phyloP scores from a whole-genome alignment of 1,140 invertebrate genomes.

The Paracyclopina nana region DNA sequence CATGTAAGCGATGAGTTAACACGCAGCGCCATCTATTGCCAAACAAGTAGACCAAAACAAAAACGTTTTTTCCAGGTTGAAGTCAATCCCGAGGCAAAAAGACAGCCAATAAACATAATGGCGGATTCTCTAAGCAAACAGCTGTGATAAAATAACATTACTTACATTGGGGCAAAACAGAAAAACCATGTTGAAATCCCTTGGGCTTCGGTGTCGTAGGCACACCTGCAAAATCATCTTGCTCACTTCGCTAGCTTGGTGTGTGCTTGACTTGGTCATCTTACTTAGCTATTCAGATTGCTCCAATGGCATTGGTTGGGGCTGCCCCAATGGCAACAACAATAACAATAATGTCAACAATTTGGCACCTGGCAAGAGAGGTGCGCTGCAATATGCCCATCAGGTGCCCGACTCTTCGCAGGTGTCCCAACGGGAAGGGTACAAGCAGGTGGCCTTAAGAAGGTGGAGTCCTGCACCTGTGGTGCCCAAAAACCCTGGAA shows the following conservation, averaged over 20 bases:
- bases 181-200: too few relatives aligned
- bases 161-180: too few relatives aligned
- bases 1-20: too few relatives aligned
- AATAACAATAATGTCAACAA: conserved; percentile 1
- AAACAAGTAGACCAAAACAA: too few relatives aligned
- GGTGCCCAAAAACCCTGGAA: conserved; percentile 41
- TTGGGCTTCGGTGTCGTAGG: conserved; percentile 2
- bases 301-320: conserved; percentile 33
- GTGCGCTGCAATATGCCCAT: neutral
- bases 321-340: conserved; percentile 29
- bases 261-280: conserved; percentile 71
- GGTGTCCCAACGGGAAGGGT: conserved; percentile 21
- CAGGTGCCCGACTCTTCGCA: neutral
- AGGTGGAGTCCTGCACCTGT: conserved; percentile 48
- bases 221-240: conserved; percentile 85
- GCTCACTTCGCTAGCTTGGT: conserved; percentile 83
- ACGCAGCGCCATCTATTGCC: too few relatives aligned
- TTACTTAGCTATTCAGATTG: conserved; percentile 83
- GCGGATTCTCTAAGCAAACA: too few relatives aligned
- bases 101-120: too few relatives aligned
- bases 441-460: conserved; percentile 34
- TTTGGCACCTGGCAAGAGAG: neutral
- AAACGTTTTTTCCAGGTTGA: too few relatives aligned
- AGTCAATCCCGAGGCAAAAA: too few relatives aligned
- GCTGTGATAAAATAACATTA: too few relatives aligned